Conservation (phyloP, 2,113 vertebrate genomes). For the Eptesicus fuscus region DNA sequence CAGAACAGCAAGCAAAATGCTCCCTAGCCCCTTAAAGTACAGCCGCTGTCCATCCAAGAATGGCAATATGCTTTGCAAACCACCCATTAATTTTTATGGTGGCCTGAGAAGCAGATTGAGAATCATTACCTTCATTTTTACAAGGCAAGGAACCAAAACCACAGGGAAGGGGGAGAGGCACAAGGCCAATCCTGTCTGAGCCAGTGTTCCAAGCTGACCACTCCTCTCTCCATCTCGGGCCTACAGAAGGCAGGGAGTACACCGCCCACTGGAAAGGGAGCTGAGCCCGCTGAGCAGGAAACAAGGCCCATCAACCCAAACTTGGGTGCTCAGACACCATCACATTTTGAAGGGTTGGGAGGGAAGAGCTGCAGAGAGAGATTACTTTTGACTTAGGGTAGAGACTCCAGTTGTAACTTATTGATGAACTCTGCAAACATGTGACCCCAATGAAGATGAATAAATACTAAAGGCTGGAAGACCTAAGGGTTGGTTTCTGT, state of each 20-base stretch:
- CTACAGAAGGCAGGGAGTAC: not conserved
- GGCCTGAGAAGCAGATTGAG: slow-evolving; percentile 45
- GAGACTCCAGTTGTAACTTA: not conserved
- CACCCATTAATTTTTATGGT: slow-evolving; percentile 71
- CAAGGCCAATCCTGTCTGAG: not conserved
- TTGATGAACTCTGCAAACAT: not conserved
- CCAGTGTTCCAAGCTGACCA: not conserved
- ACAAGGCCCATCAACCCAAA: not conserved
- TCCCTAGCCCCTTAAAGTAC: slow-evolving; percentile 19
- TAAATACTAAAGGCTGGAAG: not conserved
- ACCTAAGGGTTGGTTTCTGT: not conserved
- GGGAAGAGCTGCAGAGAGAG: not conserved
- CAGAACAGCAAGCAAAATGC: not conserved
- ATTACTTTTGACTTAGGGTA: not conserved
- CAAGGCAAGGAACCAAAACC: slow-evolving; percentile 45
- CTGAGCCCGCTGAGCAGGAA: not conserved
- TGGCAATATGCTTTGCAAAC: slow-evolving; percentile 43
- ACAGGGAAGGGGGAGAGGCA: not conserved
- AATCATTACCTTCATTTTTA: slow-evolving; percentile 57
- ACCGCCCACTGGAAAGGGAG: not conserved
- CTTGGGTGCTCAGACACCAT: not conserved
- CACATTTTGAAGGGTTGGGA: not conserved
- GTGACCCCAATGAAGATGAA: not conserved
- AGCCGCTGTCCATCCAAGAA: slow-evolving; percentile 37
- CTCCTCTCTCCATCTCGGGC: not conserved